Conservation (phyloP, 2,888 invertebrate genomes). For the Dyspetes luteomarginatus region DNA sequence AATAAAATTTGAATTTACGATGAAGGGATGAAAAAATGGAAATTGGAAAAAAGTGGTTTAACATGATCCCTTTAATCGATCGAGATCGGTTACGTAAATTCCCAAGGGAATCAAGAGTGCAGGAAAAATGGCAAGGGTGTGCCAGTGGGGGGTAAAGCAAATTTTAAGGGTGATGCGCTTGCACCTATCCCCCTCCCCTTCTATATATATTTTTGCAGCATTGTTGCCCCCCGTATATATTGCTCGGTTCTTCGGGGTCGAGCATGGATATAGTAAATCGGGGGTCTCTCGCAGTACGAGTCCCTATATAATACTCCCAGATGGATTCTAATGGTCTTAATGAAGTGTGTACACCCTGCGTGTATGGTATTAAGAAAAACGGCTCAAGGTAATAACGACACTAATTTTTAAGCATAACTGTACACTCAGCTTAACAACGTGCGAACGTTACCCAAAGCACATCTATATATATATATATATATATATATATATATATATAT, state of each 20-base stretch:
- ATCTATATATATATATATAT: not conserved
- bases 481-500: not conserved
- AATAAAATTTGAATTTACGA: constrained; percentile 5
- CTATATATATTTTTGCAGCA: constrained; percentile 10
- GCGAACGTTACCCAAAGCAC: constrained; percentile 74
- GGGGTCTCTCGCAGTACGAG: constrained; percentile 67
- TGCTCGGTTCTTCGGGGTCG: constrained; percentile 36
- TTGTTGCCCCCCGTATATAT: constrained; percentile 34
- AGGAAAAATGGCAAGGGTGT: constrained; percentile 7
- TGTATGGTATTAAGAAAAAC: constrained; percentile 74
- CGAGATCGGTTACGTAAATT: constrained; percentile 41
- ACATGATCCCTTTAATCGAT: constrained; percentile 44
- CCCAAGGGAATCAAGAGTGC: constrained; percentile 27
- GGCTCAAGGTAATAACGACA: constrained; percentile 75
- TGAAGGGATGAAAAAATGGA: not conserved
- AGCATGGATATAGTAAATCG: constrained; percentile 25
- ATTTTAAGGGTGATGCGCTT: constrained; percentile 50
- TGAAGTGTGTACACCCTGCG: constrained; percentile 81
- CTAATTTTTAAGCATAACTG: constrained; percentile 83
- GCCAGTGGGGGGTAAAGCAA: constrained; percentile 1
- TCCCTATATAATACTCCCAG: constrained; percentile 72
- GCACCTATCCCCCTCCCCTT: constrained; percentile 58
- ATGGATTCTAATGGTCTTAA: constrained; percentile 82
- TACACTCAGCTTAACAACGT: constrained; percentile 83
- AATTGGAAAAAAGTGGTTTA: constrained; percentile 6